Evolutionary conservation across 2,797 vertebrate genomes (phyloP), one percentile per base, ranked within the genome.

Genomic region (Periparus ater): DNA sequence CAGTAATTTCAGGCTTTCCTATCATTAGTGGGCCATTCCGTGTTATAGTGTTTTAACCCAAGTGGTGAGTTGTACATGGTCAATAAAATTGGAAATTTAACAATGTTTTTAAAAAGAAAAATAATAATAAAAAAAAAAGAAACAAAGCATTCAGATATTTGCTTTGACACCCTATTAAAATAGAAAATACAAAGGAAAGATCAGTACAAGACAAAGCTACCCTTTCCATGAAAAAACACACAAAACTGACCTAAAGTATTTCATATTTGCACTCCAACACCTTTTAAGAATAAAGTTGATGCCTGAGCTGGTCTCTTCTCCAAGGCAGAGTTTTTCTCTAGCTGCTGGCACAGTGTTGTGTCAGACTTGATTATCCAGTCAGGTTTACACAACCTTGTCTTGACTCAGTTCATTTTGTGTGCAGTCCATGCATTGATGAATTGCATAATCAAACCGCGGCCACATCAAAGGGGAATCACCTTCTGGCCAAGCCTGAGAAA

Each of bases 61-160:
- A 75, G 11, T 16, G 18, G 29, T 29, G 30, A 68, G 18, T 22
- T 62, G 13, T 13, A 84, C 40, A 36, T 9, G 6, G 21, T 63
- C n/a, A 42, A 51, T 36, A 76, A 88, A 78, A 78, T 13, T 12
- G 55, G 10, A 23, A 73, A 60, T 36, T 38, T 29, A 84, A 62
- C 5, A 65, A 68, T 4, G 34, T 32, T 36, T 8, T 27, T 0
- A 1, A 44, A 55, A 40, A 9, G 0, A 11, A 51, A 21, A 38
- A 15, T 1, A 14, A 15, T 1, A 14, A 40, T 13, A 10, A 50
- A 17, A 13, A 13, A 50, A 8, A 1, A 29, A 53, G 4, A 48
- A 62, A 30, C 0, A 48, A 86, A 57, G 11, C 6, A 32, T 60
- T 57, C 6, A 53, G 11, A 44, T 0, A 40, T 84, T 55, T 75